Base-by-base conservation (phyloP, 2,797 vertebrate species). In the Enteromius argenteus region DNA sequence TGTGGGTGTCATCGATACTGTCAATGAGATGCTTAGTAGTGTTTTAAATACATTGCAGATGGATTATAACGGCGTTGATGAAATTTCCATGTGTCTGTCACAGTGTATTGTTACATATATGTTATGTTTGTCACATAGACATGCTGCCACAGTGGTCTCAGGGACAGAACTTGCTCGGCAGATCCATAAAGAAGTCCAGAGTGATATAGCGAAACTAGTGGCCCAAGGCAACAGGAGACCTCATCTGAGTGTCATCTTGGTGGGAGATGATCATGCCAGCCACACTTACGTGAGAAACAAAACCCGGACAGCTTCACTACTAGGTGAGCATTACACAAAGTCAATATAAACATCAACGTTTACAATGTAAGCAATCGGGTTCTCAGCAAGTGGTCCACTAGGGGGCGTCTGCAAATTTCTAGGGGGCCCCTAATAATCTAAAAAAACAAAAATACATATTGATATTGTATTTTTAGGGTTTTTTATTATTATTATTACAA, bases 201-300 rank as follows among this genome's bases (percentile, higher is more conserved):
- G 89, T 37, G 97, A 96, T 30, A 94, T 98, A 84, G 96, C 96
- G 15, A 94, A 93, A 0, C 95, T 97, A 88, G 86, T 97, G 3
- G 93, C 94, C 3, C 90, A 94, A 88, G 97, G 97, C 69, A 96
- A 97, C 92, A 94, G 93, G 92, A 96, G 96, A 90, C 98, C 98
- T 85, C 96, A 97, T 76, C 94, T 99, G 30, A 96, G 96, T 84
- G 97, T 98, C 53, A 87, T 99, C 32, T 88, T 97, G 72, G 97
- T 98, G n/a, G 97, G 98, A 21, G 95, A 97, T 62, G 94, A 97
- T 86, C 95, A 96, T 8, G 97, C 97, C 83, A 98, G 97, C 88
- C 96, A 94, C 21, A 96, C 95, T 15, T 99, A 98, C 4, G 97
- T 98, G 60, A 95, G 91, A 90, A 98, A 97, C 92, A 98, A 99